A percentile compares a stretch with the other conserved stretches of the same genome.
Conservation (phyloP, 2,888 invertebrate species). For the Orthosia incerta region DNA sequence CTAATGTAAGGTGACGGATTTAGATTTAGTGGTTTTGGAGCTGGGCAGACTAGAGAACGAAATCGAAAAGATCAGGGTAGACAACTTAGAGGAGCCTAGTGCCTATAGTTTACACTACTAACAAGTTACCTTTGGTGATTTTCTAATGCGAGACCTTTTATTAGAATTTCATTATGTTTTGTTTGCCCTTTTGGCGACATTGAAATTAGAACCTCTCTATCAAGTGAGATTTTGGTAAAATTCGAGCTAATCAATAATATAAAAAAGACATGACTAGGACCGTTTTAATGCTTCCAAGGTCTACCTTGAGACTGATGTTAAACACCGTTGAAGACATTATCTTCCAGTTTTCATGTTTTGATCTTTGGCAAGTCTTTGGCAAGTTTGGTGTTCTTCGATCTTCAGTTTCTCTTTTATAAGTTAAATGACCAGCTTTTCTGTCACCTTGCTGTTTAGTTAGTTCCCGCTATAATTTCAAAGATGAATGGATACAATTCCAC, state of each 20-base stretch:
- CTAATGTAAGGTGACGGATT: not conserved
- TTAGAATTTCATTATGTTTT: not conserved
- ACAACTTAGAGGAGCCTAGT: not conserved
- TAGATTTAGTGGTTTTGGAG: not conserved
- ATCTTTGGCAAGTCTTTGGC: too few species aligned
- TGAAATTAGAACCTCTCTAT: too few species aligned
- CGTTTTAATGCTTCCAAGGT: not conserved
- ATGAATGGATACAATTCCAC: not conserved
- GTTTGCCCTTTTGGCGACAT: not conserved
- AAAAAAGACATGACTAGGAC: not conserved
- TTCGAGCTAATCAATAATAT: too few species aligned
- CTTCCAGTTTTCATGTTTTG: not conserved
- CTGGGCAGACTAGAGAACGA: not conserved
- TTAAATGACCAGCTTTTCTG: not conserved
- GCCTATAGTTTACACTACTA: too few species aligned
- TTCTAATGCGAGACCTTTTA: too few species aligned
- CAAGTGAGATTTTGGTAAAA: too few species aligned
- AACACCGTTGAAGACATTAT: not conserved
- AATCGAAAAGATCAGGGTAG: not conserved
- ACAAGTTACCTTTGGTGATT: too few species aligned
- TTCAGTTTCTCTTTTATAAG: not conserved
- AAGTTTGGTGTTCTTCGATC: not conserved
- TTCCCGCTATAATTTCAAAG: not conserved
- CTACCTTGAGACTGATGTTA: not conserved
- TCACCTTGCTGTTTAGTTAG: not conserved